Base-by-base conservation (phyloP, 2,888 invertebrate species). In the Callyntrura guangdongensis region DNA sequence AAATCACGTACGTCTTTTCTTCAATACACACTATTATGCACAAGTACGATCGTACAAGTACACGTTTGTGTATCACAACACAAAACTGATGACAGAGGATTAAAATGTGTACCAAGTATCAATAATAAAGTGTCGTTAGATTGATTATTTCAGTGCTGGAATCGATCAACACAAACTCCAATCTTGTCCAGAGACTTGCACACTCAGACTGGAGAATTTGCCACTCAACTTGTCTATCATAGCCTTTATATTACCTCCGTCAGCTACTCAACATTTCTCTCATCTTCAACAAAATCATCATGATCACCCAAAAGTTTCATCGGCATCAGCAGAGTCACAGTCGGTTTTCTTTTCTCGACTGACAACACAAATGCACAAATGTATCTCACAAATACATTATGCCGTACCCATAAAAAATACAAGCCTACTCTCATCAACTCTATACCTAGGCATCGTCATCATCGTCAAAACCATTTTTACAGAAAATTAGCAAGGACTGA, bases 231-330 rank as follows among this genome's bases (percentile, higher is more conserved):
- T 6, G 53, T 53, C 36, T 53, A 53, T 14, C 11, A 9, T 14
- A 53, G n/a, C 53, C 12, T 14, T n/a, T n/a, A 53, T 53, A 53
- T 9, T n/a, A 53, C n/a, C 53, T 36, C 36, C 36, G 36, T 53
- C 53, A 53, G 11, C 53, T 53, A 6, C 25, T 25, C 25, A n/a
- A n/a, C 22, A 3, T 36, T 36, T 69, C 36, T 69, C 14, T 36
- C 69, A 69, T 69, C 27, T n/a, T 8, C 69, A 69, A 22, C 27
- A 27, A 36, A 36, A 12, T 69, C 36, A 36, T 69, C 36, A 69
- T 36, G n/a, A 69, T 36, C 36, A 69, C 8, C 67, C 22, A 1
- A 22, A 25, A 9, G 27, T 27, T 6, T 67, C 67, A 67, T 67
- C 67, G 27, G 22, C 67, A 67, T 25, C 67, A 14, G 67, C 67